Evolutionary conservation across 2,888 invertebrate species (phyloP).

Genomic region (Steinernema hermaphroditum): DNA sequence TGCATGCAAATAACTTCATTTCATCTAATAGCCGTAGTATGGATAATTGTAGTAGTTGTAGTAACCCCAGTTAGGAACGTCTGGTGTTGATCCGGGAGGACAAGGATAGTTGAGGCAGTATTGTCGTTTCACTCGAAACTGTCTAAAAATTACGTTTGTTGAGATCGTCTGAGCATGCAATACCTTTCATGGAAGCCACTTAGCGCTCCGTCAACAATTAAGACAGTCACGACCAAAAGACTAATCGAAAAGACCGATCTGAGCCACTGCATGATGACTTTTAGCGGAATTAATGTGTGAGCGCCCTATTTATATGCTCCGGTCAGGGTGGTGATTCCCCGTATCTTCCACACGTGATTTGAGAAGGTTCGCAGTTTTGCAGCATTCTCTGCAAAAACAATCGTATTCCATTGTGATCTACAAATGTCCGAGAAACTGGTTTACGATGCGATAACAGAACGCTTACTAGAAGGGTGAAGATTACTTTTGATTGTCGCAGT

Average conservation of each 20-base stretch:
- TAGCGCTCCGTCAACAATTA: no score
- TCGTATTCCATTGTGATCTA: no score
- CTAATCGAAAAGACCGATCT: background rate
- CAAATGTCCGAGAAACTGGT: no score
- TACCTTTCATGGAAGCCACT: background rate
- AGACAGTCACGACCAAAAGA: background rate
- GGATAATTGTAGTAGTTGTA: background rate
- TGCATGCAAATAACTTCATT: no score
- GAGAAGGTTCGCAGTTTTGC: background rate
- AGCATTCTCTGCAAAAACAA: no score
- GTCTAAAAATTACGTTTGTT: background rate
- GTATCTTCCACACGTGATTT: background rate
- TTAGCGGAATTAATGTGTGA: background rate
- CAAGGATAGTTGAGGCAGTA: slow-evolving; percentile 8
- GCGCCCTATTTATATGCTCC: background rate
- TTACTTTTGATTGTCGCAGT: no score
- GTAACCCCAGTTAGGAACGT: slow-evolving; percentile 1
- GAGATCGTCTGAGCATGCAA: background rate
- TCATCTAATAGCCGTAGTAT: background rate
- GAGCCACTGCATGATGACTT: background rate
- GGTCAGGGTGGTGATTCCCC: background rate
- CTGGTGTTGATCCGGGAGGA: slow-evolving; percentile 8
- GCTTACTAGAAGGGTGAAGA: no score
- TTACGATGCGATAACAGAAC: no score
- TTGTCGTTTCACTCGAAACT: background rate